phyloP scores from a whole-genome alignment of 2,113 vertebrate species.

The Nothoprocta pentlandii region DNA sequence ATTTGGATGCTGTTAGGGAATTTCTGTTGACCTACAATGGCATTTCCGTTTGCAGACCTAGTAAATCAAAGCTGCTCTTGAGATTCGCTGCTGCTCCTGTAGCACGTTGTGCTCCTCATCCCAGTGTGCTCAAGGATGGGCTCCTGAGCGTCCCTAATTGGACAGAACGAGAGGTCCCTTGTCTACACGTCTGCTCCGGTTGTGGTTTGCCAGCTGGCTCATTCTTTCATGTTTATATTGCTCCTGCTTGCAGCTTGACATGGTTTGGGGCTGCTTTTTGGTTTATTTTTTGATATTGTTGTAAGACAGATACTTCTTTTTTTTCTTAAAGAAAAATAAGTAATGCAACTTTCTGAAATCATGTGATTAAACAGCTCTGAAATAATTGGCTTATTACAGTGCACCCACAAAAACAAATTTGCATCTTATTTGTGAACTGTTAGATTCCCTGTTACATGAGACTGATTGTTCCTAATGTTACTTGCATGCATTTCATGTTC shows the following conservation, averaged over 20 bases:
- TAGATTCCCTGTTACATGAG: constrained; percentile 70
- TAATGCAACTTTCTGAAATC: constrained; percentile 72
- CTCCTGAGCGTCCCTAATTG: background rate
- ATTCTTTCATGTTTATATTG: background rate
- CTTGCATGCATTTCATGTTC: constrained; percentile 74
- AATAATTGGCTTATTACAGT: constrained; percentile 83
- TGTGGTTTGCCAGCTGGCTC: constrained; percentile 60
- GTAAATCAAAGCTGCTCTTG: constrained; percentile 16
- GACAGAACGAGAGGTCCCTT: constrained; percentile 34
- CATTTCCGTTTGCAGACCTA: background rate
- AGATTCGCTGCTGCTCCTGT: background rate
- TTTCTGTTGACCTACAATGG: background rate
- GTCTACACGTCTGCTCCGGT: background rate
- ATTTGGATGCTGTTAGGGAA: background rate
- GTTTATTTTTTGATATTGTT: background rate
- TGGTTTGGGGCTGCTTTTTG: background rate
- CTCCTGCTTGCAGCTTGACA: background rate
- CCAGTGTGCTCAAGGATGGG: background rate
- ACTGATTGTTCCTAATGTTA: constrained; percentile 79
- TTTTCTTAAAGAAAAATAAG: background rate
- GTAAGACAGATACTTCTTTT: constrained; percentile 44
- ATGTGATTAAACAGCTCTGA: constrained; percentile 75
- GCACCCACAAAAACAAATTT: constrained; percentile 78
- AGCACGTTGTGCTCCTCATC: background rate
- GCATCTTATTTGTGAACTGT: constrained; percentile 80